phyloP scores from a whole-genome alignment of 2,113 vertebrate genomes.

The Hucho hucho region DNA sequence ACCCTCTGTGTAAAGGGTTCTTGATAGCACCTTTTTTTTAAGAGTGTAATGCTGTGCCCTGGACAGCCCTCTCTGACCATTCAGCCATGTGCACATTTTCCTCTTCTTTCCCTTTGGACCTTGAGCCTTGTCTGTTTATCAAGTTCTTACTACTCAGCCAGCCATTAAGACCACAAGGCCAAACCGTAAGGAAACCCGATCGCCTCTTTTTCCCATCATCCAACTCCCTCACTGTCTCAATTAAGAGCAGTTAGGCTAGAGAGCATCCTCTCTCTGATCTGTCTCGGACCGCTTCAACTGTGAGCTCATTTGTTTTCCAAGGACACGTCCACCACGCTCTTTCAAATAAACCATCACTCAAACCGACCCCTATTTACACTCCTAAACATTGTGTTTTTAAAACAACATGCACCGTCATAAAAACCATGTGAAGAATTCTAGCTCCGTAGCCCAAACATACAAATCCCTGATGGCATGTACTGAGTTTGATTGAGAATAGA shows the following conservation, averaged over 20 bases:
- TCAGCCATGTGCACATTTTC: background rate
- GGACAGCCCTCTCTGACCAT: background rate
- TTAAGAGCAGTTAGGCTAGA: slow-evolving; percentile 27
- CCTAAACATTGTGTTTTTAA: slow-evolving; percentile 30
- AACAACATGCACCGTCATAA: slow-evolving; percentile 21
- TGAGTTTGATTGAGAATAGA: slow-evolving; percentile 16
- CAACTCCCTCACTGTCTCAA: slow-evolving; percentile 24
- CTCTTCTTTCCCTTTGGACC: slow-evolving; percentile 6
- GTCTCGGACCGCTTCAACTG: slow-evolving; percentile 19
- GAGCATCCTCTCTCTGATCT: slow-evolving; percentile 38
- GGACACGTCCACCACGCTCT: slow-evolving; percentile 22
- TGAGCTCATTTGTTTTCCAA: slow-evolving; percentile 44
- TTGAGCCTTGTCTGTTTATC: slow-evolving; percentile 26
- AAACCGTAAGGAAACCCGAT: slow-evolving; percentile 45
- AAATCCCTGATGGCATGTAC: slow-evolving; percentile 20
- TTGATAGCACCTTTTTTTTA: too few species aligned
- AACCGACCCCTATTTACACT: slow-evolving; percentile 22
- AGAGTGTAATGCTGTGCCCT: background rate
- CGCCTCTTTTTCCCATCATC: slow-evolving; percentile 8
- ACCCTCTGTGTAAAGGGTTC: too few species aligned
- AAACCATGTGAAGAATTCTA: slow-evolving; percentile 22
- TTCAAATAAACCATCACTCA: slow-evolving; percentile 41
- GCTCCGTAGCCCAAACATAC: slow-evolving; percentile 17
- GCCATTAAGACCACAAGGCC: slow-evolving; percentile 21
- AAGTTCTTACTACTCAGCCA: slow-evolving; percentile 28